Conservation (phyloP, 2,888 invertebrate species). For the Drosophila tanythrix region DNA sequence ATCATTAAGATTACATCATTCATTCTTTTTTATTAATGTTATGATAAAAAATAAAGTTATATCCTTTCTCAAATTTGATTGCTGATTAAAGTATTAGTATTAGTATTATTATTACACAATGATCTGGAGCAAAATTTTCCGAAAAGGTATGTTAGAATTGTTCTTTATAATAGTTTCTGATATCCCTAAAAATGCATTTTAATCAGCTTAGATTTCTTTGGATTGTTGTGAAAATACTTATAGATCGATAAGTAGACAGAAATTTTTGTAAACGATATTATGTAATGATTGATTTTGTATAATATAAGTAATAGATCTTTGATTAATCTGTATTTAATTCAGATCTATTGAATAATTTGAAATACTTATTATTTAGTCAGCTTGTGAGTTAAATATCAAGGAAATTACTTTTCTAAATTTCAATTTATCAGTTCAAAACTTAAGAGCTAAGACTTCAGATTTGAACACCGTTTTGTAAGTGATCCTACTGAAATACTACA, state of each 20-base stretch:
- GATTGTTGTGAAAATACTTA: neutral
- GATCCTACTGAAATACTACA: conserved; percentile 9
- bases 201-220: neutral
- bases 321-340: neutral
- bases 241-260: neutral
- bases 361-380: neutral
- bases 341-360: neutral
- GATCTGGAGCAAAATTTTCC: neutral
- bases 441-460: neutral
- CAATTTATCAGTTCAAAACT: too few species aligned
- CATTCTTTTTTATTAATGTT: neutral
- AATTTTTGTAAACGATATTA: neutral
- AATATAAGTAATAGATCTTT: neutral
- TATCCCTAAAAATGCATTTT: neutral
- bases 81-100: neutral
- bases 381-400: neutral
- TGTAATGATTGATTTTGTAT: neutral
- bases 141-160: neutral
- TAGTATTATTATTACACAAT: neutral
- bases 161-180: neutral
- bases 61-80: neutral
- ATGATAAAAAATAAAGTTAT: neutral
- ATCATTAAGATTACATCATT: neutral
- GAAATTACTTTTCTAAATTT: neutral
- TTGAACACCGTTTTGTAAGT: neutral